These are phyloP conservation scores for Stictocephala bisonia DNA, from an alignment of 2,888 invertebrate genomes.

Conservation along the genomic window DNA sequence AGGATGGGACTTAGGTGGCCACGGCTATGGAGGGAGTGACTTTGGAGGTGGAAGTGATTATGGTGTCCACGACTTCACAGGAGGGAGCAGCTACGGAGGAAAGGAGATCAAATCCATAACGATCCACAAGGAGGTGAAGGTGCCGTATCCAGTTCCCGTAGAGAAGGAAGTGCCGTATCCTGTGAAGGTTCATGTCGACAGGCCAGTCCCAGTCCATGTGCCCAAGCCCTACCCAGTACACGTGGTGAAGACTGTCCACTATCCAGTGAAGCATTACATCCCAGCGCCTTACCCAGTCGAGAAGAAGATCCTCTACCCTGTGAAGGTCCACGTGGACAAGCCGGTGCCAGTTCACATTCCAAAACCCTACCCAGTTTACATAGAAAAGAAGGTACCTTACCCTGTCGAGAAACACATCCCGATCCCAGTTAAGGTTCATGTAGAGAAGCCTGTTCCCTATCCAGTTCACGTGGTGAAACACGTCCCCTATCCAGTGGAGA, in stretches of 20 bases:
- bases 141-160: conserved; percentile 55
- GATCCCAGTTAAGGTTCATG: conserved; percentile 49
- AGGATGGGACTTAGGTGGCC: conserved; percentile 26
- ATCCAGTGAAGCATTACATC: conserved; percentile 58
- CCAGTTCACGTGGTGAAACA: conserved; percentile 50
- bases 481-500: conserved; percentile 50
- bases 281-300: conserved; percentile 59
- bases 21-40: conserved; percentile 29
- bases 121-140: conserved; percentile 31
- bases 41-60: background rate
- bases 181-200: conserved; percentile 57
- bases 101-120: conserved; percentile 34
- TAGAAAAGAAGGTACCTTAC: conserved; percentile 80
- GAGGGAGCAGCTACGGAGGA: conserved; percentile 16
- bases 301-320: conserved; percentile 67
- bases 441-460: conserved; percentile 48
- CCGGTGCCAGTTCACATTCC: conserved; percentile 73
- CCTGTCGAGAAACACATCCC: conserved; percentile 52
- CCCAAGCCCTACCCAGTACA: conserved; percentile 39
- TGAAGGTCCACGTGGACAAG: conserved; percentile 73
- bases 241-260: conserved; percentile 29
- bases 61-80: background rate
- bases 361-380: conserved; percentile 79
- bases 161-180: conserved; percentile 60
- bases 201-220: conserved; percentile 55